phyloP scores from a whole-genome alignment of 2,797 vertebrate genomes.

The Chromis chromis region DNA sequence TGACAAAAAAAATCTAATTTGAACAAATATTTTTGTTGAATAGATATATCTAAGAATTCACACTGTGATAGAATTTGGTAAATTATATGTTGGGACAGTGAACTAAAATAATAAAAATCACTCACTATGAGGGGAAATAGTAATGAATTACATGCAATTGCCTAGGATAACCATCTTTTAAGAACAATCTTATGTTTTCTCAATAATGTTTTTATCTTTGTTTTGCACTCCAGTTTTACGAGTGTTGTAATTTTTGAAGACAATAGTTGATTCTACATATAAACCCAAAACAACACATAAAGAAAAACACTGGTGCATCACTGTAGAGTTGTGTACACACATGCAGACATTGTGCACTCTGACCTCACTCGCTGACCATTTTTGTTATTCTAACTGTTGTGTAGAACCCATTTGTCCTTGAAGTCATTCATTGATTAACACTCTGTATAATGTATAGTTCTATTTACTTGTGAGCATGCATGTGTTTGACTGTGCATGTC shows the following conservation, averaged over 20 bases:
- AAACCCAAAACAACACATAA: background rate
- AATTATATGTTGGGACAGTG: background rate
- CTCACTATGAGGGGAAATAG: background rate
- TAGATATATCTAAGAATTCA: background rate
- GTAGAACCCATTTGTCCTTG: constrained; percentile 1
- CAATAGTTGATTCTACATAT: background rate
- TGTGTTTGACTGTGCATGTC: constrained; percentile 8
- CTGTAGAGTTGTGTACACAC: background rate
- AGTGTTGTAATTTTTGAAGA: background rate
- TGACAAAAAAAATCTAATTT: background rate
- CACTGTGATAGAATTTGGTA: background rate
- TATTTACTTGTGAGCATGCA: constrained; percentile 15
- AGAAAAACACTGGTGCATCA: background rate
- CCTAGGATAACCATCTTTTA: background rate
- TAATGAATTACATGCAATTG: background rate
- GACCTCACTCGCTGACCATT: constrained; percentile 1
- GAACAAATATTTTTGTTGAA: background rate
- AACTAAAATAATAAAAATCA: background rate
- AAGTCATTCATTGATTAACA: background rate
- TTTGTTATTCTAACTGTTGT: constrained; percentile 17
- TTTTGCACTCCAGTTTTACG: background rate
- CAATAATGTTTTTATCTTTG: background rate
- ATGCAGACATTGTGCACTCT: constrained; percentile 18
- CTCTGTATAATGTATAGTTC: background rate
- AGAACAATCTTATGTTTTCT: background rate